These are phyloP conservation scores for Agapostemon virescens DNA, from an alignment of 2,888 invertebrate genomes.

Conservation along the genomic window DNA sequence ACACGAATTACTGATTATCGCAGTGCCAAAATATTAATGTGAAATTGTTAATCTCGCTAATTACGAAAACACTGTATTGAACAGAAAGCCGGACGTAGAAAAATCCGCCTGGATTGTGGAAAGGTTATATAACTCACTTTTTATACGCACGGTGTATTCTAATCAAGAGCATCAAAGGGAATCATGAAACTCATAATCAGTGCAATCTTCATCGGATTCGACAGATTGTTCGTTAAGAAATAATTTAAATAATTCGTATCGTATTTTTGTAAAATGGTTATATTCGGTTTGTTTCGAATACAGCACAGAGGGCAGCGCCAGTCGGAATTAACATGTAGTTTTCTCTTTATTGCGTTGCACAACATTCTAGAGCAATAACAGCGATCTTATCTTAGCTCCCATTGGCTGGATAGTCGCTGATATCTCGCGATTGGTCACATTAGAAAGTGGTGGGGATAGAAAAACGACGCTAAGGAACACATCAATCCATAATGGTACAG, in stretches of 20 bases:
- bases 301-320: conserved; percentile 25
- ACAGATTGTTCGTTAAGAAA: not conserved
- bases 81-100: not conserved
- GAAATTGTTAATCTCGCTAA: not conserved
- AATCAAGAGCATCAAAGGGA: not conserved
- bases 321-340: not conserved
- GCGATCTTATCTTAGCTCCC: not conserved
- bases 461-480: not conserved
- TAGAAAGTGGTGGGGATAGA: not conserved
- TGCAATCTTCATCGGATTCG: not conserved
- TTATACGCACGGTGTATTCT: conserved; percentile 14
- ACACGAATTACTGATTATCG: conserved; percentile 12
- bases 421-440: not conserved
- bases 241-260: conserved; percentile 12
- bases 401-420: not conserved
- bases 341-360: not conserved
- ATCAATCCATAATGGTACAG: not conserved
- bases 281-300: not conserved
- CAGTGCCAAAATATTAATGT: conserved; percentile 9
- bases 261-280: not conserved
- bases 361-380: not conserved
- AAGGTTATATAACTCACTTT: conserved; percentile 59
- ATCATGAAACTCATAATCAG: not conserved
- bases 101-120: conserved; percentile 1
- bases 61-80: not conserved